Evolutionary conservation across 2,888 invertebrate genomes (phyloP).

Genomic region (Nemotelus pantherinus): DNA sequence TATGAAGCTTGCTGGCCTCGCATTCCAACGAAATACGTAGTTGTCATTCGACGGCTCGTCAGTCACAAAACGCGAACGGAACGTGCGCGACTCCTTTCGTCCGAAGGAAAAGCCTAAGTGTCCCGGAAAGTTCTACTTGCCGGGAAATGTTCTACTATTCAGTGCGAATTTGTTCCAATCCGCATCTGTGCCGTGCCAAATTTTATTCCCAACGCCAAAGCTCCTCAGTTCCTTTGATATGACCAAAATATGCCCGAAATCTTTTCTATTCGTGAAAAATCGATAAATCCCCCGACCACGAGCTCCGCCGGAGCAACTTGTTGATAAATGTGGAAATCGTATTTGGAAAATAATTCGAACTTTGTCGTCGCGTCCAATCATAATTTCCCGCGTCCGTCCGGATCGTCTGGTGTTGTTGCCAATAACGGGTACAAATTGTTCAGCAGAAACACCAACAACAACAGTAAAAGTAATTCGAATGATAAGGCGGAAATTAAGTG

Average conservation of each 20-base stretch:
- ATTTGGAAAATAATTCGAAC: conserved; percentile 31
- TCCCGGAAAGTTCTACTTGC: too few relatives aligned
- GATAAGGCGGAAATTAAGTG: neutral
- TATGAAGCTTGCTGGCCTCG: neutral
- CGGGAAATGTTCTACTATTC: too few relatives aligned
- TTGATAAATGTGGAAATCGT: conserved; percentile 43
- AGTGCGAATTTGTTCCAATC: too few relatives aligned
- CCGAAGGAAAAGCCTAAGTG: neutral
- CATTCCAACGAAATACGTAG: too few relatives aligned
- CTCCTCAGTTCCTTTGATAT: too few relatives aligned
- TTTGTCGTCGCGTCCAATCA: conserved; percentile 8
- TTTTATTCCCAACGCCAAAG: too few relatives aligned
- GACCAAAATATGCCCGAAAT: conserved; percentile 5
- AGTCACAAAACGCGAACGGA: neutral
- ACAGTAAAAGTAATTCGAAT: neutral
- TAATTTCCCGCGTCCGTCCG: conserved; percentile 14
- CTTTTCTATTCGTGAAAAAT: conserved; percentile 12
- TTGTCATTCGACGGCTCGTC: neutral
- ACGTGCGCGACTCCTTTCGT: conserved; percentile 8
- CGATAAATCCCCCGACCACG: conserved; percentile 17
- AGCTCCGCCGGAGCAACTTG: conserved; percentile 32
- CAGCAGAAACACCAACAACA: neutral
- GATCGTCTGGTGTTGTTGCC: neutral
- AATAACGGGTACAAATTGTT: neutral
- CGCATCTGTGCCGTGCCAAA: too few relatives aligned